A percentile compares a stretch with the other conserved stretches of the same genome.
Evolutionary conservation across 2,113 vertebrate genomes (phyloP).

Genomic region (Rhinolophus sinicus): DNA sequence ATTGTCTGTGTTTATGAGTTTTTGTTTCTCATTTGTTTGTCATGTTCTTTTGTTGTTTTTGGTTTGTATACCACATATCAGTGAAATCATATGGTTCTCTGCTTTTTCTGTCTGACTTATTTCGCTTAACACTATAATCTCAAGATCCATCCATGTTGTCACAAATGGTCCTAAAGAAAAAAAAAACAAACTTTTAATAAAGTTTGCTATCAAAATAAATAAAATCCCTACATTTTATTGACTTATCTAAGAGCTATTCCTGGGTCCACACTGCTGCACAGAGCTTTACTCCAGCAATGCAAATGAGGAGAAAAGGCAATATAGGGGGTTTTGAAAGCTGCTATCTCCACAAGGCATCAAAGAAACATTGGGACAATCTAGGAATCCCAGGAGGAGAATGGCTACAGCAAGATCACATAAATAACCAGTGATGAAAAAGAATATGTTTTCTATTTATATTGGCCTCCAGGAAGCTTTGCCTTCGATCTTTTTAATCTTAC

Average conservation of each 20-base stretch:
- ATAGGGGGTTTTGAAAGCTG: neutral
- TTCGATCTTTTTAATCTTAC: slow-evolving; percentile 42
- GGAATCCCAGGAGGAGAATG: neutral
- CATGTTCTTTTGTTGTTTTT: too few species aligned
- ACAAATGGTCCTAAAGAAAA: too few species aligned
- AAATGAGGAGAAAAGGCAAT: slow-evolving; percentile 40
- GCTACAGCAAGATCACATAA: neutral
- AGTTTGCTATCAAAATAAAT: slow-evolving; percentile 65
- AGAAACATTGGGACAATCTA: neutral
- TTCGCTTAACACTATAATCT: too few species aligned
- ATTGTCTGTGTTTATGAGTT: too few species aligned
- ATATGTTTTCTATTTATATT: slow-evolving; percentile 17
- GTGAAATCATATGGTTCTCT: too few species aligned
- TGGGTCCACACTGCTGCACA: neutral
- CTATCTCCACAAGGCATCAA: slow-evolving; percentile 13
- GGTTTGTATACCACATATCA: too few species aligned
- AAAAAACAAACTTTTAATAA: slow-evolving; percentile 58
- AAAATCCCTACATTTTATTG: slow-evolving; percentile 45
- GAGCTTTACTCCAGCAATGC: neutral
- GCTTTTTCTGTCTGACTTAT: too few species aligned
- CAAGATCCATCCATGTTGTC: too few species aligned
- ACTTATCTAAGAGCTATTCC: slow-evolving; percentile 43
- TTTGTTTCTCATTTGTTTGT: too few species aligned
- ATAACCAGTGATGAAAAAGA: slow-evolving; percentile 9
- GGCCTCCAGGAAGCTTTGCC: neutral